Base-by-base conservation (phyloP, 2,797 vertebrate species). In the Microhierax caerulescens region DNA sequence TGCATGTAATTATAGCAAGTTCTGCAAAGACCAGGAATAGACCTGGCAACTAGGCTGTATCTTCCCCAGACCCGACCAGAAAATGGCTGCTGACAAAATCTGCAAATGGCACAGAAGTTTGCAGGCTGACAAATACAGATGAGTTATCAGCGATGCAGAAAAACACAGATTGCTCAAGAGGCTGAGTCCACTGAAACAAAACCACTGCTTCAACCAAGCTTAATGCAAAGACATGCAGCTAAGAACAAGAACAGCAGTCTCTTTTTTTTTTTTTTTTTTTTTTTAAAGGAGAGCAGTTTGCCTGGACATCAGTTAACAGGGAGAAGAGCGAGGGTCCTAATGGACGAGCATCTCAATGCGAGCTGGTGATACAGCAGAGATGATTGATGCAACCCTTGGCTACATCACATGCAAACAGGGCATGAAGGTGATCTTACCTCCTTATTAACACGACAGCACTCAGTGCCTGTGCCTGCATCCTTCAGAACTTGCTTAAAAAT, bases 391-490 rank as follows among this genome's bases (percentile, higher is more conserved):
- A 30, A 51, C 5, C 63, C 53, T 53, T 13, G 69, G 74, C 50
- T 20, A 20, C 19, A 60, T 8, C 50, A 30, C 7, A 1, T 41
- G 83, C 83, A 11, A 4, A 6, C 18, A 4, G 43, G 69, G 53
- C 48, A 34, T 45, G 28, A 79, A n/a, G 37, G 36, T 9, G 83
- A 22, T 45, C 88, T 93, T 79, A 96, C 95, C 96, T 93, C 93
- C 69, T 53, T 2, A 69, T 59, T 13, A 90, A 92, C 57, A 18
- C 85, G 87, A 56, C 79, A 91, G 88, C 92, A 48, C 59, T 2
- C 45, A 13, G 5, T 10, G 34, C 50, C 93, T 13, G 41, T 2
- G 73, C 51, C 90, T 6, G 85, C 96, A 97, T 96, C 85, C 95
- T 96, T 73, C 80, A 69, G 16, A 39, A 51, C 24, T 25, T 75